Percentiles rank a stretch among this genome's conserved stretches.
Conservation (phyloP, 2,113 vertebrate species). For the Lucifuga dentata region DNA sequence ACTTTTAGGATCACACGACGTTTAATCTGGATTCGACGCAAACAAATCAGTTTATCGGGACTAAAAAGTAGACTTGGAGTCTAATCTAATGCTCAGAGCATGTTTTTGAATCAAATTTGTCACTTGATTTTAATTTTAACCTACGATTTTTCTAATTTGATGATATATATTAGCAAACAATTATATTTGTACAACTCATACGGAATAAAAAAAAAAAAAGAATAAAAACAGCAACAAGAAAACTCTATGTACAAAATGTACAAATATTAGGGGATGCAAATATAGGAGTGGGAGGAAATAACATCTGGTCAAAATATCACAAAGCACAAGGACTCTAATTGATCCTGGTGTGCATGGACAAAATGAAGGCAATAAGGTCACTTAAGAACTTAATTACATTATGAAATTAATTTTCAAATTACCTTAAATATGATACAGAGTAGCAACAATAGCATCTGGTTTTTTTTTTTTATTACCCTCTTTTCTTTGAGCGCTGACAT, state of each 20-base stretch:
- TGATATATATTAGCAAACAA: slow-evolving; percentile 87
- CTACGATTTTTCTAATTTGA: slow-evolving; percentile 73
- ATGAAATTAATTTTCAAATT: slow-evolving; percentile 73
- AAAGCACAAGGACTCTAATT: slow-evolving; percentile 45
- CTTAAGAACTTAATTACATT: slow-evolving; percentile 79
- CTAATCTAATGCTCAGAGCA: slow-evolving; percentile 72
- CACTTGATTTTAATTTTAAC: slow-evolving; percentile 66
- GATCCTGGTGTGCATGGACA: slow-evolving; percentile 45
- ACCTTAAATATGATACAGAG: slow-evolving; percentile 73
- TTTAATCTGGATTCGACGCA: slow-evolving; percentile 72
- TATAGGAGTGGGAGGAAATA: slow-evolving; percentile 37
- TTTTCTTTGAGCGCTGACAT: slow-evolving; percentile 69
- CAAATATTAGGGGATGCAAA: slow-evolving; percentile 70
- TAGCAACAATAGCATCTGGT: slow-evolving; percentile 57
- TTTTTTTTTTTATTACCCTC: slow-evolving; percentile 37
- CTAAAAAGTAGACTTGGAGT: slow-evolving; percentile 69
- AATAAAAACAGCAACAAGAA: slow-evolving; percentile 76
- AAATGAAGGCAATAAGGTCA: slow-evolving; percentile 77
- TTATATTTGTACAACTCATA: slow-evolving; percentile 85
- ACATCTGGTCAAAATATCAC: slow-evolving; percentile 59
- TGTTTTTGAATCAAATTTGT: slow-evolving; percentile 78
- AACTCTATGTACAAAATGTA: slow-evolving; percentile 85
- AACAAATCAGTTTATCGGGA: slow-evolving; percentile 67
- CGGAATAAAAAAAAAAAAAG: slow-evolving; percentile 58
- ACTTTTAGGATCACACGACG: slow-evolving; percentile 72